A percentile compares a stretch with the other conserved stretches of the same genome.
Conservation (phyloP, 2,113 vertebrate genomes). For the Pipra filicauda region DNA sequence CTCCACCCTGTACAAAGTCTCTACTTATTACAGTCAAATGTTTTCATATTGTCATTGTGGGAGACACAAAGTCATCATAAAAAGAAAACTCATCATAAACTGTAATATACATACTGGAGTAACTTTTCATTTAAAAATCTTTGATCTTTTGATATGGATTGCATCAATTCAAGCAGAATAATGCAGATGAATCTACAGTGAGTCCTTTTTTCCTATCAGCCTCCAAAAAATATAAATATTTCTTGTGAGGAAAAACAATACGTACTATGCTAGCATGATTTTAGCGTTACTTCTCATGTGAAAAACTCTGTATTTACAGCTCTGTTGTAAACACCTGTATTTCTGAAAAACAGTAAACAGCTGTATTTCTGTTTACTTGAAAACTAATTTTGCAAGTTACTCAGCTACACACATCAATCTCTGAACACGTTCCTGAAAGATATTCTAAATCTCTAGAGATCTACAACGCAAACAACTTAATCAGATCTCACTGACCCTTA, state of each 20-base stretch:
- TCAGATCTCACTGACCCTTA: neutral
- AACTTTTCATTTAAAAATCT: neutral
- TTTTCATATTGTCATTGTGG: neutral
- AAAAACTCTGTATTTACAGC: neutral
- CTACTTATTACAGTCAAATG: neutral
- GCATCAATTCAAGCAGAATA: neutral
- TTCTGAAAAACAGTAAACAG: neutral
- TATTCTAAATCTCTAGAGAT: neutral
- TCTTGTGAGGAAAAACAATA: neutral
- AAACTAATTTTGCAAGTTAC: neutral
- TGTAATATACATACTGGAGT: neutral
- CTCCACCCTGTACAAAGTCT: neutral
- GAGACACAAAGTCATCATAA: neutral
- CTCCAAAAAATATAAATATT: neutral
- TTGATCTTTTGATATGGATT: neutral
- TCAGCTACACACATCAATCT: neutral
- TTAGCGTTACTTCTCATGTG: neutral
- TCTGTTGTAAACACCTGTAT: neutral
- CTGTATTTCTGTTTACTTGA: neutral
- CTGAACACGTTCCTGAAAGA: neutral
- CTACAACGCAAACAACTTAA: slow-evolving; percentile 24
- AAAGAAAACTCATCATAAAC: neutral
- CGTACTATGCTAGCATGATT: neutral
- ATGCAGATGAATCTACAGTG: neutral
- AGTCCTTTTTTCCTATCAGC: neutral